Base-by-base conservation (phyloP, 2,113 vertebrate species). In the Peromyscus polionotus region DNA sequence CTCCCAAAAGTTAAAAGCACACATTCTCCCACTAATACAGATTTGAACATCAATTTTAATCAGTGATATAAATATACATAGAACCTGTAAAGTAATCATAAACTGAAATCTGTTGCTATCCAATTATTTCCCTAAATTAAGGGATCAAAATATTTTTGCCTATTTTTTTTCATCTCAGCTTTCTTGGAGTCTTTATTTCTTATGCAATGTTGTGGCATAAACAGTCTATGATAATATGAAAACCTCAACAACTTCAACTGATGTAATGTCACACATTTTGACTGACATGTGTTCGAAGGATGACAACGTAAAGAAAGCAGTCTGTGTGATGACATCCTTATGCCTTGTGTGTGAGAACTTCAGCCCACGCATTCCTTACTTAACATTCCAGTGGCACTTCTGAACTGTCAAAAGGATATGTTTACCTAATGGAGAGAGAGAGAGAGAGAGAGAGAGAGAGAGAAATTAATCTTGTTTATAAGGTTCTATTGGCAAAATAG, bases 191-290 rank as follows among this genome's bases (percentile, higher is more conserved):
- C 73, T 88, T 72, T 91, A 72, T 76, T n/a, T 93, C 20, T 39
- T 77, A 2, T 63, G 39, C 72, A 59, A 76, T 70, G 20, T 61
- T 96, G 42, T 73, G 91, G 22, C 93, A 91, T 48, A 94, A 83
- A 63, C 5, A 84, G 22, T 86, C 59, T 93, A 45, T 45, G 20
- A 16, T 73, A 16, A 91, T 79, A 45, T 88, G 12, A 88, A 88
- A 91, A 59, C 16, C 20, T 75, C 45, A 91, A 33, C 14, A 57
- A 14, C 33, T 90, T 36, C 22, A 24, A 68, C 75, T 92, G 57
- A 91, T 93, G 80, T 91, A 83, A 87, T 31, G 13, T 94, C 80
- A 94, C 70, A 96, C 75, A 92, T 95, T 85, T 96, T 86, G 94
- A 96, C 36, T 97, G 96, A 83, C 67, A 94, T 92, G 76, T 89